These are phyloP conservation scores for Acanthococcus lagerstroemiae DNA, from an alignment of 2,888 invertebrate genomes.

Conservation along the genomic window DNA sequence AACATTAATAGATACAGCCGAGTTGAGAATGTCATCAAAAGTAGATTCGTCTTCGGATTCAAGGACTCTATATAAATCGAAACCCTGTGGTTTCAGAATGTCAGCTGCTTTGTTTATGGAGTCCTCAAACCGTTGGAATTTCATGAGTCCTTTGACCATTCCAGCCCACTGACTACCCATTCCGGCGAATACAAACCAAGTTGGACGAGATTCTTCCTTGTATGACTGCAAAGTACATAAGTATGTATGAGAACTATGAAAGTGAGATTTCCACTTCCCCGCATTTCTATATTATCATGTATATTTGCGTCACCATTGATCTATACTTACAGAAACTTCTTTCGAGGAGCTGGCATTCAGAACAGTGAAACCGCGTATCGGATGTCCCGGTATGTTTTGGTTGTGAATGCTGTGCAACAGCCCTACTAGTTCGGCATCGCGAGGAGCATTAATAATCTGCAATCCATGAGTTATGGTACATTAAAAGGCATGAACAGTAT, in stretches of 20 bases:
- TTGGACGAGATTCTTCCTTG: constrained; percentile 48
- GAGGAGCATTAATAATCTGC: constrained; percentile 45
- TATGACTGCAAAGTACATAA: background rate
- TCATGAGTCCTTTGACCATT: constrained; percentile 82
- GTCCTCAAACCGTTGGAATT: constrained; percentile 66
- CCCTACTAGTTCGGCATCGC: constrained; percentile 64
- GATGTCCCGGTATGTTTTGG: constrained; percentile 61
- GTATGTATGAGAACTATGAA: background rate
- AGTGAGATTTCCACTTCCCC: background rate
- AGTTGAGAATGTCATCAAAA: constrained; percentile 76
- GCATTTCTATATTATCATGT: too few species aligned
- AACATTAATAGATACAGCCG: constrained; percentile 89
- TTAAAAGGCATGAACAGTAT: background rate
- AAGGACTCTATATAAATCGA: constrained; percentile 74
- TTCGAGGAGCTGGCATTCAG: constrained; percentile 48
- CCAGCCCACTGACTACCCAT: constrained; percentile 98
- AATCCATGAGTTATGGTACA: background rate
- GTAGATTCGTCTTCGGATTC: constrained; percentile 63
- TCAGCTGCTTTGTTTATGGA: constrained; percentile 63
- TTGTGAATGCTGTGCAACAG: constrained; percentile 65
- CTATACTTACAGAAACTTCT: constrained; percentile 46
- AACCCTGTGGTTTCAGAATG: constrained; percentile 62
- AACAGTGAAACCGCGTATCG: constrained; percentile 70
- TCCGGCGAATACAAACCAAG: constrained; percentile 94
- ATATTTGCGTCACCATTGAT: too few species aligned